Base-by-base conservation (phyloP, 2,113 vertebrate species). In the Eudyptes chrysolophus region DNA sequence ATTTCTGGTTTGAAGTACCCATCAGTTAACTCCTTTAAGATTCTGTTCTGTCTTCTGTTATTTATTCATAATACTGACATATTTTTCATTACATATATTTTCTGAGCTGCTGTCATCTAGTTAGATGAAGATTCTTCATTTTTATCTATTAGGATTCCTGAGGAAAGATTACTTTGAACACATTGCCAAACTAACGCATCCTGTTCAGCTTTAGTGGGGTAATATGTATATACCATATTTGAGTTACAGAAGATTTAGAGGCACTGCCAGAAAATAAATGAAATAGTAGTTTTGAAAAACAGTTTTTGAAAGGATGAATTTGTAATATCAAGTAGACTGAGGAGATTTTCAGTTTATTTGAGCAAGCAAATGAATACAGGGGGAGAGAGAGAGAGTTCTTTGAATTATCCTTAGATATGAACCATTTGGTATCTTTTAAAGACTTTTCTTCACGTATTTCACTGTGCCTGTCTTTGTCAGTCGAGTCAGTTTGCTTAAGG, bases 291-390 rank as follows among this genome's bases (percentile, higher is more conserved):
- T 69, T 40, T 80, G 57, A 87, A 87, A 95, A 76, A 7, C 44
- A 52, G 38, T 66, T 90, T 94, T 76, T 84, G 60, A 90, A 84
- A 81, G 68, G 40, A 40, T 87, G 32, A 54, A 80, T 92, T 82
- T 87, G 54, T 77, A 79, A 38, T 87, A 81, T 38, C 64, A 40
- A 57, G 75, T 51, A 92, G 74, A 44, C 10, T 16, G 44, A 87
- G n/a, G 46, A 69, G 79, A 78, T 89, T 77, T 94, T 83, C 57
- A 75, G 36, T 90, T 82, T 95, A 68, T 85, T 85, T 87, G 69
- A 93, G 71, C 26, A 72, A 94, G 58, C 20, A 65, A 80, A 89
- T 90, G 46, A 91, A 92, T 87, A 69, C 20, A 26, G 34, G 9
- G 15, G 11, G 3, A 8, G 16, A 20, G 11, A 58, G 51, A 57